These are phyloP conservation scores for Argyrosomus regius DNA, from an alignment of 2,797 vertebrate species.

Conservation along the genomic window DNA sequence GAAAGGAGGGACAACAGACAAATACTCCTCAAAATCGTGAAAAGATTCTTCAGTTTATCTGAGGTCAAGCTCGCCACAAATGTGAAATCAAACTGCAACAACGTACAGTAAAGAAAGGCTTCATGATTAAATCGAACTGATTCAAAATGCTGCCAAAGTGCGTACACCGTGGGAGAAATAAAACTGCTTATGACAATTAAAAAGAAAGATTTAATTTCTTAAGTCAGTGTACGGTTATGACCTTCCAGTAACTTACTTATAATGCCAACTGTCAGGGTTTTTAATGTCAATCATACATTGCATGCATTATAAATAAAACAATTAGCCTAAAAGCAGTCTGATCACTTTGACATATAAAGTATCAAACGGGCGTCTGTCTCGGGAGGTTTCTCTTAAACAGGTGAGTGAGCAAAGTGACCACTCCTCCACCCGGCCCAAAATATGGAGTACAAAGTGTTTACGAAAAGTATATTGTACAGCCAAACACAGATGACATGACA, in stretches of 20 bases:
- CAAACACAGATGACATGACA: constrained; percentile 7
- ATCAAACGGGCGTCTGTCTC: background rate
- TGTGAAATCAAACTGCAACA: constrained; percentile 3
- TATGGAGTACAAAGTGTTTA: background rate
- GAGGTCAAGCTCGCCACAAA: background rate
- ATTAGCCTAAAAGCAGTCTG: constrained; percentile 39
- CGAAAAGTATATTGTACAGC: background rate
- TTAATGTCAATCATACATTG: constrained; percentile 22
- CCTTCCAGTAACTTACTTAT: constrained; percentile 20
- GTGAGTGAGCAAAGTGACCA: constrained; percentile 17
- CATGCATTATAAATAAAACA: constrained; percentile 21
- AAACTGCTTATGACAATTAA: background rate
- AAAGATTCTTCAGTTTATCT: background rate
- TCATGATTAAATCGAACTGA: background rate
- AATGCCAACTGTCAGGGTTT: constrained; percentile 16
- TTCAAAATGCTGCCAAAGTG: background rate
- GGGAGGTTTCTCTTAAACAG: background rate
- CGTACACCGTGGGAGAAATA: background rate
- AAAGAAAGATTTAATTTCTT: constrained; percentile 32
- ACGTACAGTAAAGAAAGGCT: background rate
- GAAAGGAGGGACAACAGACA: background rate
- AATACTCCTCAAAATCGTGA: background rate
- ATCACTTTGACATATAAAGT: constrained; percentile 17
- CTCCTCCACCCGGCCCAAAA: background rate
- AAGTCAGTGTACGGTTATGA: constrained; percentile 7